Conservation (phyloP, 2,113 vertebrate genomes). For the Urocolius indicus region DNA sequence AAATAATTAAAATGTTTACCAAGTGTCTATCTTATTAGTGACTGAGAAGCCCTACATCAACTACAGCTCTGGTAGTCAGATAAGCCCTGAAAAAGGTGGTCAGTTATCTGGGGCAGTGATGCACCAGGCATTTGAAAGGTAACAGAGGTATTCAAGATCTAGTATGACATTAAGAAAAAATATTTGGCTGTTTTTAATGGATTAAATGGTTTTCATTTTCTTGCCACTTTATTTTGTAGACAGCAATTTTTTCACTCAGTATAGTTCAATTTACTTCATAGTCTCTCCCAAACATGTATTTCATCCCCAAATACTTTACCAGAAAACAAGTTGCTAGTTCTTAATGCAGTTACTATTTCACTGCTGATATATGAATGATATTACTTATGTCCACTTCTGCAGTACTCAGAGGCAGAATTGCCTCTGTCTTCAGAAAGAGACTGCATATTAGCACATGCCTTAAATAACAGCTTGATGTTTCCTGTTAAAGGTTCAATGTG, state of each 20-base stretch:
- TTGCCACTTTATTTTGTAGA: neutral
- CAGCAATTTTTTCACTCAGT: neutral
- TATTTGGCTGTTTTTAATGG: neutral
- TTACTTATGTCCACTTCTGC: neutral
- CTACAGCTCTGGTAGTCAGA: neutral
- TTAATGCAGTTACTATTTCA: neutral
- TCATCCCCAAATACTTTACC: neutral
- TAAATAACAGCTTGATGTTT: neutral
- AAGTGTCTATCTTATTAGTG: neutral
- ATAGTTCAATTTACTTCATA: neutral
- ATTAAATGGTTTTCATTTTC: slow-evolving; percentile 9
- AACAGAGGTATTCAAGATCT: neutral
- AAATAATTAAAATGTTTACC: neutral
- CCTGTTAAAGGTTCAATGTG: neutral
- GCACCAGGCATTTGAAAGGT: neutral
- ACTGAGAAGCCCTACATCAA: neutral
- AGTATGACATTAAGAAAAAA: neutral
- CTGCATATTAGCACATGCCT: neutral
- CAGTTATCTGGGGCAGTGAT: neutral
- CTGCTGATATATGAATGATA: neutral
- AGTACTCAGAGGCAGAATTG: neutral
- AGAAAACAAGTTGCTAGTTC: neutral
- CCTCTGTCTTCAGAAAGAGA: neutral
- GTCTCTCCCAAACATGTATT: neutral
- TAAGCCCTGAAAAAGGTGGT: neutral